Evolutionary conservation across 2,888 invertebrate genomes (phyloP).

Genomic region (Alloplasta piceator): DNA sequence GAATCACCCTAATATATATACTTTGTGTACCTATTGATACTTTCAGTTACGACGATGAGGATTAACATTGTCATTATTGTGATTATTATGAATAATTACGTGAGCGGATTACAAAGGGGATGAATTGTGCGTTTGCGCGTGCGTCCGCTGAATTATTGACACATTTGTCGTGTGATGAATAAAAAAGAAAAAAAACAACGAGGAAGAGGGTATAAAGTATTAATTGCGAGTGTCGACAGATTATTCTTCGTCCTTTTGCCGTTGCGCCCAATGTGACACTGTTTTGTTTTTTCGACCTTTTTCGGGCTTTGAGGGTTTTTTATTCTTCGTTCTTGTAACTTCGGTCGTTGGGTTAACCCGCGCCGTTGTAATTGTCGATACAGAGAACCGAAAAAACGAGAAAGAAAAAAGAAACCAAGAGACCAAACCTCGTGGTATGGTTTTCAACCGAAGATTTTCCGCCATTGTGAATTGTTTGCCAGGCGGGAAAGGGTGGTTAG

Average conservation of each 20-base stretch:
- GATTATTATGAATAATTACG: conserved; percentile 9
- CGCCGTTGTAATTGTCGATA: not conserved
- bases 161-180: not conserved
- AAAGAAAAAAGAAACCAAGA: too few species aligned
- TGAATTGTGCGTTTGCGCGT: not conserved
- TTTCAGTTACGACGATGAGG: conserved; percentile 29
- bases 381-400: too few species aligned
- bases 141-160: not conserved
- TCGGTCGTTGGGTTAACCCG: not conserved
- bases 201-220: not conserved
- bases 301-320: not conserved
- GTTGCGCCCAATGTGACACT: not conserved
- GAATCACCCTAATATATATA: too few species aligned
- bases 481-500: not conserved
- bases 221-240: not conserved
- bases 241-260: not conserved
- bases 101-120: conserved; percentile 8
- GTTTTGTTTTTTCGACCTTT: not conserved
- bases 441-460: not conserved
- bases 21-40: conserved; percentile 58
- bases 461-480: not conserved
- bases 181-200: not conserved
- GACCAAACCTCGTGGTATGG: not conserved
- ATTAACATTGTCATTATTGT: conserved; percentile 46
- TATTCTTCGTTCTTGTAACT: not conserved